Base-by-base conservation (phyloP, 2,113 vertebrate species). In the Austrofundulus limnaeus region DNA sequence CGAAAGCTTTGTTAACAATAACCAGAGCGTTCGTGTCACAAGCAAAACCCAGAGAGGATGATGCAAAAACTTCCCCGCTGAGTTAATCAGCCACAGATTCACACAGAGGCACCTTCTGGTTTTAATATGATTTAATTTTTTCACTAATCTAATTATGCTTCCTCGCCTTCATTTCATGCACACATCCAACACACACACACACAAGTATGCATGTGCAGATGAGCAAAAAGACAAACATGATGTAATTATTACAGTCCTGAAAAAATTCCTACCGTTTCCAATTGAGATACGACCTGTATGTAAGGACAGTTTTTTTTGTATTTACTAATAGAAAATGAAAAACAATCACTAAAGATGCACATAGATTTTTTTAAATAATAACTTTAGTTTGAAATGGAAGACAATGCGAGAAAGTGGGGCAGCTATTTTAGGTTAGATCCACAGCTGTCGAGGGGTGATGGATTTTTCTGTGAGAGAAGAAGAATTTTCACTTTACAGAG, bases 181-280 rank as follows among this genome's bases (percentile, higher is more conserved):
- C 46, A 43, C 43, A 51, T 51, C 45, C 31, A 34, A 47, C 39
- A 12, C 55, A 11, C 23, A 41, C 28, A 72, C n/a, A 65, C 42
- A 68, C 28, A 74, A 53, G 45, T 37, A 70, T 20, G 24, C 28
- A 34, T 10, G 3, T 21, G 46, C 74, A 13, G 56, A 81, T 73
- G 75, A 69, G 85, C 43, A 80, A 83, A 81, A 82, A 74, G 67
- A 83, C 34, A 67, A 69, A 63, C 77, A 68, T 88, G 85, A 88
- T 85, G 88, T 80, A 86, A 88, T 84, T 79, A 86, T 86, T 88
- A 78, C 80, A 79, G 66, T 54, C 50, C 62, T 59, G 75, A 75
- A 82, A 75, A n/a, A 73, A 74, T 67, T 74, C 48, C 52, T 25
- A 57, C 75, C 67, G 78, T 74, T 82, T 87, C 87, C 84, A 85